Percentiles rank a stretch among this genome's conserved stretches.
Conservation (phyloP, 2,113 vertebrate genomes). For the Misgurnus mizolepis region DNA sequence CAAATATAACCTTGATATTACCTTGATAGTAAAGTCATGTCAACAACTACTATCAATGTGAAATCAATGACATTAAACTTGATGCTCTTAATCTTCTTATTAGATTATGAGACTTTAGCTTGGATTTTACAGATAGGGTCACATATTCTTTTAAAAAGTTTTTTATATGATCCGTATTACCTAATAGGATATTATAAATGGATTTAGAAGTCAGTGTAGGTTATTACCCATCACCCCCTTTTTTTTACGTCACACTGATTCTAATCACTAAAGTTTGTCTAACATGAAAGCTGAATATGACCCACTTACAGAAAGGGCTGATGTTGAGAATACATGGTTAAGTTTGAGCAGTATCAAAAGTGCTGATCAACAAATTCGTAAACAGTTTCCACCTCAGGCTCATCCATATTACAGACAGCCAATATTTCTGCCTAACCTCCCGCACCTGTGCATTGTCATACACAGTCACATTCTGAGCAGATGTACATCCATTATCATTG, state of each 20-base stretch:
- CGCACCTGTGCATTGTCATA: slow-evolving; percentile 16
- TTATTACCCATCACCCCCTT: not conserved
- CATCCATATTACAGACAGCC: slow-evolving; percentile 30
- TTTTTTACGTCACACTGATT: not conserved
- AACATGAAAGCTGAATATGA: not conserved
- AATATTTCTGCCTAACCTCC: slow-evolving; percentile 27
- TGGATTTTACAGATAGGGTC: too few species aligned
- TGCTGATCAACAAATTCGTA: slow-evolving; percentile 10
- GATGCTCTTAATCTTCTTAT: too few species aligned
- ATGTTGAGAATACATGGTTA: not conserved
- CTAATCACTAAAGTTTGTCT: not conserved
- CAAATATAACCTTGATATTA: too few species aligned
- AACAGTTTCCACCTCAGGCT: not conserved
- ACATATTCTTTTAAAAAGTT: too few species aligned
- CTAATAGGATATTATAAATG: too few species aligned
- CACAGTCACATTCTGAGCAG: not conserved
- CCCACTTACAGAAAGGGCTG: not conserved
- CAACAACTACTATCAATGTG: too few species aligned
- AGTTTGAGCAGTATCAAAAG: not conserved
- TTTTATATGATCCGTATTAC: too few species aligned
- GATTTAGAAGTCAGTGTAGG: not conserved
- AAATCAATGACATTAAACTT: too few species aligned
- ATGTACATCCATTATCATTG: slow-evolving; percentile 7
- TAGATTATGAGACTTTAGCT: too few species aligned
- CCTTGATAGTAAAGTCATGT: too few species aligned